Percentiles rank a stretch among this genome's conserved stretches.
Conservation (phyloP, 2,888 invertebrate species). For the Dione vanillae region DNA sequence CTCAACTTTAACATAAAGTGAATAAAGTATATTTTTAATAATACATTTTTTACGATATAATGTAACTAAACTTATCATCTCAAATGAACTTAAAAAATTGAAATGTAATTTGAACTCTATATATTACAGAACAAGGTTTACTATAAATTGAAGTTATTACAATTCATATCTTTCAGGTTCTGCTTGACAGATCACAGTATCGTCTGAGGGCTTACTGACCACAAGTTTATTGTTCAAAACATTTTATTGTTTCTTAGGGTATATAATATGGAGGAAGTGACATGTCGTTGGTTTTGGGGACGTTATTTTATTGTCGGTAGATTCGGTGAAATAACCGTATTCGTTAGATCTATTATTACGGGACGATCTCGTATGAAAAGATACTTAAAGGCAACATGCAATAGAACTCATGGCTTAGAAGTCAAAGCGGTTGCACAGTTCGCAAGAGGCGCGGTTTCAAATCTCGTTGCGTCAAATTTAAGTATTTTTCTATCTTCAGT, state of each 20-base stretch:
- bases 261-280: slow-evolving; percentile 66
- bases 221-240: slow-evolving; percentile 64
- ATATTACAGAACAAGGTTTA: not conserved
- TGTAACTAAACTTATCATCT: slow-evolving; percentile 36
- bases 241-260: slow-evolving; percentile 67
- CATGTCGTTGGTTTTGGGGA: slow-evolving; percentile 71
- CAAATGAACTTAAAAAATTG: slow-evolving; percentile 32
- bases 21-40: slow-evolving; percentile 5
- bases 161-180: slow-evolving; percentile 55
- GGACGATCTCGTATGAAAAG: not conserved
- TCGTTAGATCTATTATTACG: slow-evolving; percentile 1
- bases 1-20: not conserved
- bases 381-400: too few species aligned
- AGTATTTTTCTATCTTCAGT: too few species aligned
- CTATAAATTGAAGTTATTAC: not conserved
- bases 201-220: slow-evolving; percentile 64
- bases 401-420: too few species aligned
- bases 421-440: too few species aligned
- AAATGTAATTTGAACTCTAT: slow-evolving; percentile 43
- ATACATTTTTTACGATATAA: slow-evolving; percentile 16
- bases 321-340: slow-evolving; percentile 49
- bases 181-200: slow-evolving; percentile 63
- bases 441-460: too few species aligned
- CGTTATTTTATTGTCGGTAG: slow-evolving; percentile 65
- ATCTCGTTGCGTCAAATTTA: too few species aligned